Evolutionary conservation across 1,140 invertebrate species (phyloP), one percentile per base, ranked within the genome.

Genomic region (Drosophila lacertosa): DNA sequence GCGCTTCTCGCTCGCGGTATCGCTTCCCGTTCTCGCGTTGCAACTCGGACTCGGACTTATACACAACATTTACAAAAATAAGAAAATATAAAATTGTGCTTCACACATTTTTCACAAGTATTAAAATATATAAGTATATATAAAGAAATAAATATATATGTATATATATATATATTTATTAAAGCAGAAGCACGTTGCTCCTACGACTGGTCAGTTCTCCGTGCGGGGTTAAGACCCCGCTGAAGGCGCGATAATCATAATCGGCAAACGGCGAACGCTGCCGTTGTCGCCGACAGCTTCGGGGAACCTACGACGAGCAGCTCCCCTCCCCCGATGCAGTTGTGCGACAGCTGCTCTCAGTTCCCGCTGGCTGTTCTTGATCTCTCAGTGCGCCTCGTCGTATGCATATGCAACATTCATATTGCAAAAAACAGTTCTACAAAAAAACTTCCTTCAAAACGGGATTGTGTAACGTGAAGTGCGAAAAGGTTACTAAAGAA

Each of bases 161-260:
- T 42, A 44, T 26, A 54, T 51, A 16, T 35, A n/a, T 26, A 48
- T 40, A 20, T 37, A 60, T 9, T 32, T 33, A 35, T 22, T 22
- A 32, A 47, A 45, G 9, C 37, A 20, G 32, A 42, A 18, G 33
- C 50, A 74, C 64, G 62, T 47, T 68, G 68, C 45, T 53, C 48
- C 44, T 55, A 55, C 24, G 15, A 44, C 62, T 79, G 72, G 81
- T 58, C 79, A 73, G 44, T 76, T 76, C 76, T 84, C 81, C 45
- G 69, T 58, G 55, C 70, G 81, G 59, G 82, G 82, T 86, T 77
- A 82, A 82, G 77, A 86, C 82, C 82, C 82, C 75, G 62, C 57
- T 18, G 16, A 66, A 70, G 70, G 74, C 77, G 77, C 82, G 81
- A 86, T 86, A 86, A 86, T 86, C 70, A 62, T 53, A 88, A 86